Base-by-base conservation (phyloP, 1,140 invertebrate species). In the Maniola jurtina region DNA sequence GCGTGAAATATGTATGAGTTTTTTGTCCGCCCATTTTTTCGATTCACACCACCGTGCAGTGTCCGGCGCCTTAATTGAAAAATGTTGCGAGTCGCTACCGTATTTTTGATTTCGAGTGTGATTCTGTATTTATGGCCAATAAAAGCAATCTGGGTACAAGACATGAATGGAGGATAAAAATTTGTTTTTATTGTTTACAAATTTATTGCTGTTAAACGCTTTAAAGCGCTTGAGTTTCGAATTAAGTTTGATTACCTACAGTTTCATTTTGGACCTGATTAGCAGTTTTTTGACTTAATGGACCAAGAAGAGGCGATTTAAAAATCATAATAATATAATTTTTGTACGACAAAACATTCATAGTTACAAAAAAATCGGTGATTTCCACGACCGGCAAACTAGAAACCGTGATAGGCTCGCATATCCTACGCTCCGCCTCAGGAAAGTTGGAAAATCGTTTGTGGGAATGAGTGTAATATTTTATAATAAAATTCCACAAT, bases 1-100 rank as follows among this genome's bases (percentile, higher is more conserved):
- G 64, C 76, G 73, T 85, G 65, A 66, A 87, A 83, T 79, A 88
- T 88, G 72, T 72, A 88, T 82, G 83, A 79, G 83, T 79, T 85
- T 87, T 67, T 83, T 80, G 83, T 81, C 73, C 75, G 75, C 74
- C 77, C 75, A 76, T 85, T 83, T 86, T 84, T 87, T 81, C 68
- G 25, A n/a, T 60, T 25, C 66, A 63, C 40, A 66, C 70, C 75
- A 76, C 71, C 80, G 78, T 76, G 71, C 77, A 25, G 4, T 25
- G 25, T 25, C 25, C 25, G 25, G 42, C 42, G 64, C 61, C 42
- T 67, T 85, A 85, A 87, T 84, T 85, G 81, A 68, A 76, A 83
- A 81, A 79, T 80, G 79, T 78, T 79, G 71, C 66, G 48, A 59
- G 42, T 54, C 54, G 55, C 65, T 61, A 66, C 64, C 70, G 69